These are phyloP conservation scores for Drosophila dives DNA, from an alignment of 2,888 invertebrate species.

Conservation along the genomic window DNA sequence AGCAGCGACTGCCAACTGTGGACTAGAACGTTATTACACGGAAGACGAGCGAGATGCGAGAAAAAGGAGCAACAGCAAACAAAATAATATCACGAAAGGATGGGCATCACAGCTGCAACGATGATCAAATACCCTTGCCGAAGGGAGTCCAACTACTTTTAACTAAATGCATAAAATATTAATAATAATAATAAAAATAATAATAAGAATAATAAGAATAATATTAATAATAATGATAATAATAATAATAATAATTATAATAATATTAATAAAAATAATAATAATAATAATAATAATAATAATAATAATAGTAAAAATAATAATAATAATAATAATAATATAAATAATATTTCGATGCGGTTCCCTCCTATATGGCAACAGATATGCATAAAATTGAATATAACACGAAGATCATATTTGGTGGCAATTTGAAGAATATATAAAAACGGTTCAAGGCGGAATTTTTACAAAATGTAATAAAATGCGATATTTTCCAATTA, in stretches of 20 bases:
- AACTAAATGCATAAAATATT: no score
- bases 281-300: no score
- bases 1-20: constrained; percentile 8
- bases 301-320: no score
- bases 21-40: constrained; percentile 56
- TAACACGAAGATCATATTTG: background rate
- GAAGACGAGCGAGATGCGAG: constrained; percentile 1
- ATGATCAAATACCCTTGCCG: background rate
- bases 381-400: background rate
- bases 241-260: no score
- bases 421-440: background rate
- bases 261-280: no score
- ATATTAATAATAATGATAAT: no score
- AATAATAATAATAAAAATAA: no score
- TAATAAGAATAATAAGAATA: no score
- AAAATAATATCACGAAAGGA: background rate
- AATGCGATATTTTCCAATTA: background rate
- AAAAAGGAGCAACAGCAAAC: background rate
- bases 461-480: background rate
- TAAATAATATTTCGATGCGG: no score
- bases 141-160: background rate
- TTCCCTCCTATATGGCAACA: background rate
- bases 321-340: no score
- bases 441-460: background rate
- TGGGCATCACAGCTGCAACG: background rate